Conservation (phyloP, 2,888 invertebrate genomes). For the Macrosoma leucophasiata region DNA sequence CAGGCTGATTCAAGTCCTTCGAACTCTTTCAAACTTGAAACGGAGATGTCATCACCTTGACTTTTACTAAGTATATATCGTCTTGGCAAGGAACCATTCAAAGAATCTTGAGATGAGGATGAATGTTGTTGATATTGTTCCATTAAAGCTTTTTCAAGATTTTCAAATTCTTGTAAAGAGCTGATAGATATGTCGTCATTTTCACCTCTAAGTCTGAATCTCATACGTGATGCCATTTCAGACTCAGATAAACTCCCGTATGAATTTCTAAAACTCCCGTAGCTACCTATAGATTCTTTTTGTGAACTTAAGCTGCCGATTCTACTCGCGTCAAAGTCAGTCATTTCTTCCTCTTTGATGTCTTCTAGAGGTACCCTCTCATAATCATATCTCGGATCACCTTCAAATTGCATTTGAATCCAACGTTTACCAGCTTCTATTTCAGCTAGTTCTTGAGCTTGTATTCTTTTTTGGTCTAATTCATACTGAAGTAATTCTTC, state of each 20-base stretch:
- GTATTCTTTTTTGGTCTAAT: constrained; percentile 77
- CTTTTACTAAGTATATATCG: constrained; percentile 82
- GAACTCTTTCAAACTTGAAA: constrained; percentile 93
- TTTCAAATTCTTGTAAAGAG: constrained; percentile 96
- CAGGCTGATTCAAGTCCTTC: constrained; percentile 94
- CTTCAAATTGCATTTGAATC: constrained; percentile 93
- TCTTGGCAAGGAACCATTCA: constrained; percentile 87
- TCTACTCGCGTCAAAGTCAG: constrained; percentile 87
- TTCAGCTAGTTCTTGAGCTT: constrained; percentile 70
- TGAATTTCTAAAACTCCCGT: constrained; percentile 90
- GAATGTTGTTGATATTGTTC: constrained; percentile 84
- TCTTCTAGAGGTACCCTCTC: constrained; percentile 91
- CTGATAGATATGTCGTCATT: constrained; percentile 95
- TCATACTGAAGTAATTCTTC: constrained; percentile 80
- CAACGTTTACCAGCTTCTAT: constrained; percentile 87
- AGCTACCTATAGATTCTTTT: constrained; percentile 85
- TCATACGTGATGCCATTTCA: constrained; percentile 88
- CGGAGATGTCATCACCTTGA: constrained; percentile 89
- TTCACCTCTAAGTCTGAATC: constrained; percentile 89
- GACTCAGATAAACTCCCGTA: constrained; percentile 95
- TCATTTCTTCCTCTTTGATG: constrained; percentile 93
- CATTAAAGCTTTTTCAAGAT: constrained; percentile 88
- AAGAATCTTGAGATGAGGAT: constrained; percentile 90
- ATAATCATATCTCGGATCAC: constrained; percentile 85
- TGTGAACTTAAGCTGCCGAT: constrained; percentile 87